Percentiles rank a stretch among this genome's conserved stretches.
phyloP scores from a whole-genome alignment of 1,140 invertebrate species.

The Colletes latitarsis region DNA sequence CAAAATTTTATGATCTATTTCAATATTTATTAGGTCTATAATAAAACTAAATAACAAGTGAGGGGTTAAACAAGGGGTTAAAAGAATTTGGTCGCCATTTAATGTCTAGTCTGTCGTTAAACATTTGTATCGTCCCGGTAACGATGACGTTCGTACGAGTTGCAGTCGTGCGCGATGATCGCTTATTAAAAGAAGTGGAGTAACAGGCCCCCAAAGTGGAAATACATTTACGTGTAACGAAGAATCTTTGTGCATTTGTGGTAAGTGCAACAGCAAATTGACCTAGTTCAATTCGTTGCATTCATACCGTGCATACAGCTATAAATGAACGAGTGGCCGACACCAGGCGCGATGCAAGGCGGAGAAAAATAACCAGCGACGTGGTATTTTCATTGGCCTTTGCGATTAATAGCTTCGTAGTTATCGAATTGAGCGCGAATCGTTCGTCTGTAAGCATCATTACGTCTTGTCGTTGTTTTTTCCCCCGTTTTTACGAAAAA shows the following conservation, averaged over 20 bases:
- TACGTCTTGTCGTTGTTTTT: neutral
- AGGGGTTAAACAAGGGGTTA: too few relatives aligned
- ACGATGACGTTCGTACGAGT: too few relatives aligned
- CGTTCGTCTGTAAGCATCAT: neutral
- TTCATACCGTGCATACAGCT: neutral
- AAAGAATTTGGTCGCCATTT: too few relatives aligned
- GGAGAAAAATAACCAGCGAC: neutral
- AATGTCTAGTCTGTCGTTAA: too few relatives aligned
- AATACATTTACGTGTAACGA: conserved; percentile 13
- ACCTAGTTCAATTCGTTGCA: conserved; percentile 30
- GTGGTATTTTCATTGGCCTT: conserved; percentile 1
- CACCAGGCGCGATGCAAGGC: neutral
- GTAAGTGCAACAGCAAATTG: conserved; percentile 21
- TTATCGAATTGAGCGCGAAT: too few relatives aligned
- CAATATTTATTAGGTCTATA: too few relatives aligned
- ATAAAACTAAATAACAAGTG: too few relatives aligned
- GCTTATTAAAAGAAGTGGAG: conserved; percentile 9
- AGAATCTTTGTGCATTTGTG: neutral
- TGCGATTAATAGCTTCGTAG: neutral
- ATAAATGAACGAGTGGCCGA: neutral
- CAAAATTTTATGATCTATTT: too few relatives aligned
- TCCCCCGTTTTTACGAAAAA: neutral
- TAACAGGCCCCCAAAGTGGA: neutral
- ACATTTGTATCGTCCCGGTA: too few relatives aligned
- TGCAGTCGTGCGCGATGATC: neutral